A percentile compares a stretch with the other conserved stretches of the same genome.
Evolutionary conservation across 2,113 vertebrate species (phyloP).

Genomic region (Prochilodus magdalenae): DNA sequence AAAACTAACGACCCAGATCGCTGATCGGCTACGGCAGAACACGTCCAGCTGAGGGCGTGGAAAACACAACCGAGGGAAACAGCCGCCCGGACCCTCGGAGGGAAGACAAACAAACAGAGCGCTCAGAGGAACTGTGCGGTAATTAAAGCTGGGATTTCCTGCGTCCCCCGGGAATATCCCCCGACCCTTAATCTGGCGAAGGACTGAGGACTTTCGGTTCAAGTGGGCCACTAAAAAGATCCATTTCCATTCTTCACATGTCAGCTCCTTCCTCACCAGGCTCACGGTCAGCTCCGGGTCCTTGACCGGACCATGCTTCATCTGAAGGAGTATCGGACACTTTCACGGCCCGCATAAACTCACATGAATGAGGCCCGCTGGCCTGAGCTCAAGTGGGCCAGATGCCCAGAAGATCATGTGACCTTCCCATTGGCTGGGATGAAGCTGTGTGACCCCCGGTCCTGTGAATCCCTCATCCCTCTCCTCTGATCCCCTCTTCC

Average conservation of each 20-base stretch:
- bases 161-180: slow-evolving; percentile 3
- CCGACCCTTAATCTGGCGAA: background rate
- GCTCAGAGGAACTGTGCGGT: slow-evolving; percentile 12
- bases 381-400: slow-evolving; percentile 46
- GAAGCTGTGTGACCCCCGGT: slow-evolving; percentile 51
- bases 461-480: slow-evolving; percentile 52
- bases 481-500: slow-evolving; percentile 18
- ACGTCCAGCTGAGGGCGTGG: background rate
- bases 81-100: background rate
- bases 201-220: background rate
- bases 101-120: slow-evolving; percentile 25
- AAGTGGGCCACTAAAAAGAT: background rate
- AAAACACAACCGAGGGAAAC: slow-evolving; percentile 17
- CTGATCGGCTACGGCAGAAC: background rate
- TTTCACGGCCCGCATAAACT: slow-evolving; percentile 9
- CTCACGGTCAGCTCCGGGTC: background rate
- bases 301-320: background rate
- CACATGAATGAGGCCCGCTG: slow-evolving; percentile 8
- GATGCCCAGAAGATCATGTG: slow-evolving; percentile 57
- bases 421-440: slow-evolving; percentile 54
- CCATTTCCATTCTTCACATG: background rate
- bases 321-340: background rate
- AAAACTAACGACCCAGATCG: background rate
- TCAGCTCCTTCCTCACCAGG: background rate
- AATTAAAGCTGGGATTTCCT: slow-evolving; percentile 45